Conservation (phyloP, 2,113 vertebrate species). For the Tringa solitaria region DNA sequence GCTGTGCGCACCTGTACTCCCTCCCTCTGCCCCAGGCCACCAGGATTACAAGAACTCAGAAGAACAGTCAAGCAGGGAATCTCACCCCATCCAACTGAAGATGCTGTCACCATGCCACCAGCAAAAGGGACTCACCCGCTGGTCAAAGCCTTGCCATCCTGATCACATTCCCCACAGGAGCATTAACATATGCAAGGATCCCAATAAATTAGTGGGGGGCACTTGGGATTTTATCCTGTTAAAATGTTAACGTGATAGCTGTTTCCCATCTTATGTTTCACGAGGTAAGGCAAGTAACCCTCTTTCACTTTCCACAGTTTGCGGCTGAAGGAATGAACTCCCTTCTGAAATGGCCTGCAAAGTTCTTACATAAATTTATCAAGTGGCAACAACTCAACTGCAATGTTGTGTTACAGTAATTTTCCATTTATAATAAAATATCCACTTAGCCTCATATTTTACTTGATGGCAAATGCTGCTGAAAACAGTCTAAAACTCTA, state of each 20-base stretch:
- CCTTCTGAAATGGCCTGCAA: background rate
- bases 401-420: background rate
- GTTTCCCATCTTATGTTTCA: background rate
- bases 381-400: background rate
- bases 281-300: background rate
- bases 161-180: fast-evolving
- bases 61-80: background rate
- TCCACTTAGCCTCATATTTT: background rate
- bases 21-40: too few relatives aligned
- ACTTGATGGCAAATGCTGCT: background rate
- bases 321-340: background rate
- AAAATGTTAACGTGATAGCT: fast-evolving
- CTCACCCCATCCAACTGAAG: background rate
- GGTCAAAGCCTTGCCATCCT: background rate
- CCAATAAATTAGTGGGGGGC: too few relatives aligned
- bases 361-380: background rate
- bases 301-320: background rate
- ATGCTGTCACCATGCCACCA: background rate
- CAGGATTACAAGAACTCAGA: background rate
- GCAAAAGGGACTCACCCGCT: background rate
- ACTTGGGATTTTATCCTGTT: background rate
- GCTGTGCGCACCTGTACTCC: fast-evolving
- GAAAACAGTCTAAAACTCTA: background rate
- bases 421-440: background rate
- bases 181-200: background rate